Evolutionary conservation across 2,888 invertebrate species (phyloP).

Genomic region (Calameuta filiformis): DNA sequence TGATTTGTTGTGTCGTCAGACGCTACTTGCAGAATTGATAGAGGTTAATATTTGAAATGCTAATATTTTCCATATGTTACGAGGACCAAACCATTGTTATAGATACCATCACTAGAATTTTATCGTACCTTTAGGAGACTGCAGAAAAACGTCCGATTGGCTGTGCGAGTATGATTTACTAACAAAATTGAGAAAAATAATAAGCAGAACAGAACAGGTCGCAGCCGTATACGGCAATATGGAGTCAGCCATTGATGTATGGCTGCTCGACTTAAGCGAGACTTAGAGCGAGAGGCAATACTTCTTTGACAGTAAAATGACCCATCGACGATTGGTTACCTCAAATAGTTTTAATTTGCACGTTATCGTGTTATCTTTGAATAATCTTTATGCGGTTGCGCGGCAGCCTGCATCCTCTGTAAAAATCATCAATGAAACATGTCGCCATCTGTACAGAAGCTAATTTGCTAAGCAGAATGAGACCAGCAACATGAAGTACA

Average conservation of each 20-base stretch:
- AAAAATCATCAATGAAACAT: not conserved
- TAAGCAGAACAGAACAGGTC: constrained; percentile 22
- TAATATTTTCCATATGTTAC: not conserved
- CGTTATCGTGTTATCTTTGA: not conserved
- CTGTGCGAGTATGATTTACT: constrained; percentile 28
- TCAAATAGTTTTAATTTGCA: not conserved
- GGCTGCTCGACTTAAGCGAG: constrained; percentile 4
- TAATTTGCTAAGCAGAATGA: not conserved
- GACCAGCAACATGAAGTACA: not conserved
- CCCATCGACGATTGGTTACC: not conserved
- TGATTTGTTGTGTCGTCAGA: not conserved
- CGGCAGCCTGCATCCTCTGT: not conserved
- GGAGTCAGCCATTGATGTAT: constrained; percentile 30
- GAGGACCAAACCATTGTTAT: not conserved
- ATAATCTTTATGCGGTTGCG: not conserved
- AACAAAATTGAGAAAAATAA: constrained; percentile 25
- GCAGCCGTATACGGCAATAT: constrained; percentile 24
- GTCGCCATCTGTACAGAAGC: not conserved
- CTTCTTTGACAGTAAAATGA: not conserved
- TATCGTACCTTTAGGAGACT: constrained; percentile 14
- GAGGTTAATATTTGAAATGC: not conserved
- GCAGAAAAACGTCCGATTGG: constrained; percentile 15
- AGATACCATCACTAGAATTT: not conserved
- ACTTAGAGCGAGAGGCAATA: not conserved
- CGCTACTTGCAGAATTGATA: not conserved